Conservation (phyloP, 2,888 invertebrate genomes). For the Eueremaeus valkanovi region DNA sequence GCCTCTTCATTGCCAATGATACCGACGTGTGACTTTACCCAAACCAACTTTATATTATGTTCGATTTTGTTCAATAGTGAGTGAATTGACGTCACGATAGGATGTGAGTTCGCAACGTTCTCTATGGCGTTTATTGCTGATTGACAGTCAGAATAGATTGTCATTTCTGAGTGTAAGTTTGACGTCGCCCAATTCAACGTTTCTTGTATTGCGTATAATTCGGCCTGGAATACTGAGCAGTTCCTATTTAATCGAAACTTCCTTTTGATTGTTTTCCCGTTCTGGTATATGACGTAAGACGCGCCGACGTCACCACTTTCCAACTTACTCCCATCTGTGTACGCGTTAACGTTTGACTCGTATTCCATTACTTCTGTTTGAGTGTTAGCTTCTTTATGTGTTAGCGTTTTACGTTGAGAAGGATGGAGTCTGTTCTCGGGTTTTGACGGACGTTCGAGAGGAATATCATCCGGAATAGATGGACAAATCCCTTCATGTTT, state of each 20-base stretch:
- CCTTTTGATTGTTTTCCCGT: not conserved
- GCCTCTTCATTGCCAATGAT: slow-evolving; percentile 24
- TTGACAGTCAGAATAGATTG: not conserved
- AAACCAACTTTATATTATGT: not conserved
- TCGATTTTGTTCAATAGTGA: not conserved
- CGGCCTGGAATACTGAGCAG: slow-evolving; percentile 28
- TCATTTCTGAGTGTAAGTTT: not conserved
- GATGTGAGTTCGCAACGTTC: not conserved
- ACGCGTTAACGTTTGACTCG: not conserved
- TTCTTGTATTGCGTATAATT: slow-evolving; percentile 4
- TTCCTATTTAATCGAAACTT: not conserved
- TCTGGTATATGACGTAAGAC: not conserved
- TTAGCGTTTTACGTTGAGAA: not conserved
- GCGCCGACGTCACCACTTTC: not conserved
- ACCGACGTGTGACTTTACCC: slow-evolving; percentile 6
- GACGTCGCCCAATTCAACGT: not conserved
- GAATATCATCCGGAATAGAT: not conserved
- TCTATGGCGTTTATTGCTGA: not conserved
- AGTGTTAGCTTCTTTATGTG: not conserved
- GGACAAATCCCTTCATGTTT: not conserved
- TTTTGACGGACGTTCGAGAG: not conserved
- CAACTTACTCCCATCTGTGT: slow-evolving; percentile 1
- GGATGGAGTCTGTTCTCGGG: not conserved
- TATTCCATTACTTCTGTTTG: not conserved
- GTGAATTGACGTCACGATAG: not conserved